Percentiles rank a stretch among this genome's conserved stretches.
These are phyloP conservation scores for Phalacrocorax pelagicus DNA, from an alignment of 2,113 vertebrate species.

Conservation along the genomic window DNA sequence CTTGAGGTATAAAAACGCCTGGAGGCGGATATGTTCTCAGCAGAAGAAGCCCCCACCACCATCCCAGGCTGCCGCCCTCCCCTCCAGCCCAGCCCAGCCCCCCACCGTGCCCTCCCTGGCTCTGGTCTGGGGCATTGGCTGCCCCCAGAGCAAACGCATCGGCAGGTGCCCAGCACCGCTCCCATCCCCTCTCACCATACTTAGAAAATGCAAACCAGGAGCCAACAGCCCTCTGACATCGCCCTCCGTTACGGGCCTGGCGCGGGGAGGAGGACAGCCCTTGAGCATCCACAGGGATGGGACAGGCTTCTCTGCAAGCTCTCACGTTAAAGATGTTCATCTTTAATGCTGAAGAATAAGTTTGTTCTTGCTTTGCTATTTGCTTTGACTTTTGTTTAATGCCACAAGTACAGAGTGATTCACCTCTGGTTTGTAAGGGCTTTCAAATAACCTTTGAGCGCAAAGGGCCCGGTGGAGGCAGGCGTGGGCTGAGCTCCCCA, in stretches of 20 bases:
- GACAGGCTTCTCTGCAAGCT: background rate
- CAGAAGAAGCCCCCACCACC: background rate
- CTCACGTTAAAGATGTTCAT: background rate
- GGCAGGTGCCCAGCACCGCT: background rate
- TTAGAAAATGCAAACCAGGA: background rate
- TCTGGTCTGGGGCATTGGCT: background rate
- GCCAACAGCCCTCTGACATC: background rate
- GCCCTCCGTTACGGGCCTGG: background rate
- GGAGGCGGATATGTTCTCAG: fast-evolving
- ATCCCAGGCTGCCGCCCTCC: fast-evolving
- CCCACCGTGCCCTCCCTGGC: no score
- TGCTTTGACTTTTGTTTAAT: conserved; percentile 36
- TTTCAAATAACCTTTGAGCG: background rate
- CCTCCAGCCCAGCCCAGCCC: background rate
- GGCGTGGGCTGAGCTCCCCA: fast-evolving
- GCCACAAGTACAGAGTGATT: background rate
- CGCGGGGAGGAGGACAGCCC: no score
- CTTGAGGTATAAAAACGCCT: fast-evolving
- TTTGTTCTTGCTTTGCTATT: background rate
- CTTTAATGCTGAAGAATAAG: background rate
- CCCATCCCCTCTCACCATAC: background rate
- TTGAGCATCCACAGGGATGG: background rate
- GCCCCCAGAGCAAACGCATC: background rate
- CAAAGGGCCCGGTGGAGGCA: fast-evolving
- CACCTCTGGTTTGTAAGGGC: background rate